These are phyloP conservation scores for Crotalus viridis DNA, from an alignment of 2,113 vertebrate species.

Conservation along the genomic window DNA sequence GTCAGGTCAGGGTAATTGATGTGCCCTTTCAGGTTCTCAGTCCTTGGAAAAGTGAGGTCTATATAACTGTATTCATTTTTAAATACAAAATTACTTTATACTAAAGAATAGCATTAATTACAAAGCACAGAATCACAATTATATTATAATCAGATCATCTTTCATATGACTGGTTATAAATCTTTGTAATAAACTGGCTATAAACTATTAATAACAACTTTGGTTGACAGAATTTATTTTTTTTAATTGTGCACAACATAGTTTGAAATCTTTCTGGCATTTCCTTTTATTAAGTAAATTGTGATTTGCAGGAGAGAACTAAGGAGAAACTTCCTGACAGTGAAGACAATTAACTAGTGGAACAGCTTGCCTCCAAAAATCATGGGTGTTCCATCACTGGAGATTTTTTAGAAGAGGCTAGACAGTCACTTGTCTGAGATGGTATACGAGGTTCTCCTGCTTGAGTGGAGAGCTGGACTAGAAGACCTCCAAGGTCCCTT, in stretches of 20 bases:
- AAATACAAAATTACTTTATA: background rate
- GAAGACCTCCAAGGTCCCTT: no score
- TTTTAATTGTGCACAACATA: background rate
- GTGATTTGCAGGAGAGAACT: background rate
- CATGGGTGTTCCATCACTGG: no score
- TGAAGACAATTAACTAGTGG: no score
- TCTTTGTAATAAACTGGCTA: background rate
- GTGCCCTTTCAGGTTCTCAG: background rate
- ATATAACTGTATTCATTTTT: background rate
- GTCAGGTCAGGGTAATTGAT: no score
- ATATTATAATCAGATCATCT: background rate
- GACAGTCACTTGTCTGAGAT: no score
- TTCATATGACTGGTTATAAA: background rate
- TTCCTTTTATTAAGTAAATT: background rate
- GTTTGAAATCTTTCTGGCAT: background rate
- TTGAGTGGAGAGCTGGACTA: no score
- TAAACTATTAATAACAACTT: background rate
- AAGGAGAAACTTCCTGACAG: no score
- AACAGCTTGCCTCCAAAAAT: no score
- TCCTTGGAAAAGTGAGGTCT: background rate
- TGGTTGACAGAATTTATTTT: background rate
- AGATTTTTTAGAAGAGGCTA: no score
- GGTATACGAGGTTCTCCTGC: no score
- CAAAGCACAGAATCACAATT: background rate
- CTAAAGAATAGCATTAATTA: background rate